Conservation (phyloP, 2,797 vertebrate species). For the Chanos chanos region DNA sequence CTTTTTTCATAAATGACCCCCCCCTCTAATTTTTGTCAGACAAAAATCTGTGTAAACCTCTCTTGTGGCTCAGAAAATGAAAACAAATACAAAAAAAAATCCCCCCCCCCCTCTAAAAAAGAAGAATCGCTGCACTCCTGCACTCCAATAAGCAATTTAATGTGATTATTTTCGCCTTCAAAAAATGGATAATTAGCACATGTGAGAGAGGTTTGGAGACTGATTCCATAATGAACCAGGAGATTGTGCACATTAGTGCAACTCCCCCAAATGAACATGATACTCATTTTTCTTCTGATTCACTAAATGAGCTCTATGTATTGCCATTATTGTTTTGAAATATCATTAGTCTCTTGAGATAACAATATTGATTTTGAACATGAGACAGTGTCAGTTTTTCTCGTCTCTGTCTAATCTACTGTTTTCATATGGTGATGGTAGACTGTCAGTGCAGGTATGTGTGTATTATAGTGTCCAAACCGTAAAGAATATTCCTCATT, state of each 20-base stretch:
- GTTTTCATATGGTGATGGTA: too few species aligned
- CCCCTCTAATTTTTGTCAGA: background rate
- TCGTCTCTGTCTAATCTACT: too few species aligned
- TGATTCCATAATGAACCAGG: constrained; percentile 67
- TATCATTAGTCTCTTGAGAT: constrained; percentile 4
- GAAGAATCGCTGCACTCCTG: constrained; percentile 26
- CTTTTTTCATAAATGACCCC: constrained; percentile 1
- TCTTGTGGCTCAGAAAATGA: constrained; percentile 31
- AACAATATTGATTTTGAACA: constrained; percentile 18
- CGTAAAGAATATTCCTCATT: too few species aligned
- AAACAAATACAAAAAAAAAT: too few species aligned
- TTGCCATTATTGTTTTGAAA: constrained; percentile 10
- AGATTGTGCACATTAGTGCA: constrained; percentile 68
- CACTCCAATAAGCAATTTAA: constrained; percentile 59
- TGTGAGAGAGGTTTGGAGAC: constrained; percentile 63
- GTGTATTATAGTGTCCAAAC: too few species aligned
- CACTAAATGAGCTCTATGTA: constrained; percentile 51
- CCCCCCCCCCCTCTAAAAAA: too few species aligned
- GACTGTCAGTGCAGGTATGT: too few species aligned
- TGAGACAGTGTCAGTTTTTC: too few species aligned
- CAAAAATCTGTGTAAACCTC: constrained; percentile 13
- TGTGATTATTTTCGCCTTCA: constrained; percentile 64
- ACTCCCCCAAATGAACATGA: constrained; percentile 64
- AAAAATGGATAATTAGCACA: constrained; percentile 63
- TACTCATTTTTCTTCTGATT: constrained; percentile 66